Base-by-base conservation (phyloP, 2,888 invertebrate species). In the Leptopilina myrica region DNA sequence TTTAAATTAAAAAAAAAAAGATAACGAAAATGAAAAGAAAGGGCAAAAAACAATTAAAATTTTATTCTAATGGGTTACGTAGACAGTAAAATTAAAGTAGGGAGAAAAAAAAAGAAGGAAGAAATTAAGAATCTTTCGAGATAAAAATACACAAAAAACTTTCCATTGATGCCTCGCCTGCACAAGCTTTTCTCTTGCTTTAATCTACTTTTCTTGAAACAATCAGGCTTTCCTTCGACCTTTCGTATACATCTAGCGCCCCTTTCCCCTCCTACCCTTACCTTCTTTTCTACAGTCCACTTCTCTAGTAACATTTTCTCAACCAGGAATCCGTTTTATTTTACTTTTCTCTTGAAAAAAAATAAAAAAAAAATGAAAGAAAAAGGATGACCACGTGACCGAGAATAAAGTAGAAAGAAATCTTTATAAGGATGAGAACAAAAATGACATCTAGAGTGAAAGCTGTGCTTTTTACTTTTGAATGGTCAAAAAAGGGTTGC, bases 171-270 rank as follows among this genome's bases (percentile, higher is more conserved):
- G 77, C 56, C 59, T 59, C n/a, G n/a, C 5, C 26, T 62, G 73
- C 33, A 64, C 20, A 62, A 73, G 69, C 64, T 49, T 46, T 64
- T 64, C 49, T 64, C 69, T 69, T 49, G 46, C 62, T 69, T 11
- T 64, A 73, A 78, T 78, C 64, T 46, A 69, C 64, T 46, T 64
- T 78, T 73, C 73, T 26, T 69, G 43, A 73, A 73, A 78, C 73
- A 73, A 78, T 78, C 73, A 73, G 53, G 43, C 65, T 15, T 66
- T 65, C 49, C 59, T 67, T 62, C 69, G 66, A 78, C 43, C 62
- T 62, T 62, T 62, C 62, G 62, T 62, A 20, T 62, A 62, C 62
- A 62, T 20, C 62, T 62, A 33, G 40, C 12, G 15, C 12, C 64
- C 33, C 53, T 53, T 33, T 46, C 20, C 76, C 20, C 49, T 12